Percentiles rank a stretch among this genome's conserved stretches.
phyloP scores from a whole-genome alignment of 2,113 vertebrate species.

The Erythrocebus patas region DNA sequence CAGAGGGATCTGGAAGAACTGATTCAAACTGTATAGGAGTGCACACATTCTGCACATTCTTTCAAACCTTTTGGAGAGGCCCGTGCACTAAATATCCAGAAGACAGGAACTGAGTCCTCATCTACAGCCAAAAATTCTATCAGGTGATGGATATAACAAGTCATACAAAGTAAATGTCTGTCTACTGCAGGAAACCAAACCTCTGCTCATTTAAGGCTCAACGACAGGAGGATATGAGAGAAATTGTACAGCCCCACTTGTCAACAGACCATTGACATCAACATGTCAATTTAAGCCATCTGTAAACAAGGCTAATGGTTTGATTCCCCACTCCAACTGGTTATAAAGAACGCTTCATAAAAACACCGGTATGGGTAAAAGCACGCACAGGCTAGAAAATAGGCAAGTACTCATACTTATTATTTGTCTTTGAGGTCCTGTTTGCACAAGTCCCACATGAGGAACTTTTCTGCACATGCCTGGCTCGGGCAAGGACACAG shows the following conservation, averaged over 20 bases:
- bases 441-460: background rate
- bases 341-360: background rate
- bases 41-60: background rate
- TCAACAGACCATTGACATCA: background rate
- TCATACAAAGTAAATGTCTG: background rate
- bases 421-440: background rate
- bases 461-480: background rate
- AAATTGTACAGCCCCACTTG: background rate
- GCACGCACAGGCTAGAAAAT: background rate
- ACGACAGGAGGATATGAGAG: background rate
- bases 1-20: background rate
- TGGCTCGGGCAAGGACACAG: no score
- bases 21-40: background rate
- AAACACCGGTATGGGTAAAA: background rate
- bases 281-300: background rate
- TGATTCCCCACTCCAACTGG: background rate
- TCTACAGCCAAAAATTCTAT: background rate
- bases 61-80: background rate
- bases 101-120: background rate
- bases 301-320: background rate
- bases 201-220: background rate
- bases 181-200: background rate
- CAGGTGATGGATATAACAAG: background rate
- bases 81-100: background rate
- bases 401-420: background rate